phyloP scores from a whole-genome alignment of 2,113 vertebrate genomes.

The Cololabis saira region DNA sequence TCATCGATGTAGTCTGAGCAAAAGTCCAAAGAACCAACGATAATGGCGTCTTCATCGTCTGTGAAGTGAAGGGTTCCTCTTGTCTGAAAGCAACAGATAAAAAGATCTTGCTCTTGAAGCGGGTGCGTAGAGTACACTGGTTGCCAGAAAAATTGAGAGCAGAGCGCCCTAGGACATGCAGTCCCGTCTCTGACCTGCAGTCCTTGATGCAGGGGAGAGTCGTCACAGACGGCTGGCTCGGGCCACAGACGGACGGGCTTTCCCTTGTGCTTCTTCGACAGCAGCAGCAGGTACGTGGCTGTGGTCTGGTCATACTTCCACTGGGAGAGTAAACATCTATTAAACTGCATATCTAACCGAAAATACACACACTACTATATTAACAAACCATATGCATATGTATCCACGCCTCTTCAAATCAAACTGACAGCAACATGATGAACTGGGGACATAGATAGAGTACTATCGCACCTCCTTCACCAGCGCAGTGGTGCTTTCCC shows the following conservation, averaged over 20 bases:
- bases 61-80: slow-evolving; percentile 68
- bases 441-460: neutral
- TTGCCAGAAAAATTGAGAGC: neutral
- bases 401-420: neutral
- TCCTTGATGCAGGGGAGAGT: slow-evolving; percentile 55
- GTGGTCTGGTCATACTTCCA: slow-evolving; percentile 93
- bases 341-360: slow-evolving; percentile 6
- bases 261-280: slow-evolving; percentile 88
- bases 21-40: slow-evolving; percentile 77
- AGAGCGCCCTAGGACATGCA: neutral
- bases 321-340: slow-evolving; percentile 64
- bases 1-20: slow-evolving; percentile 71
- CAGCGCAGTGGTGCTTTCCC: slow-evolving; percentile 79
- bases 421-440: neutral
- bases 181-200: slow-evolving; percentile 74
- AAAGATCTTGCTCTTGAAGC: neutral
- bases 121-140: neutral
- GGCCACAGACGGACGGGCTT: slow-evolving; percentile 82
- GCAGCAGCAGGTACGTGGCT: slow-evolving; percentile 91
- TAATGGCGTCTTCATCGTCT: slow-evolving; percentile 60
- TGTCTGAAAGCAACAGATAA: slow-evolving; percentile 49
- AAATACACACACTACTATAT: neutral
- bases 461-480: slow-evolving; percentile 84
- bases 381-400: neutral
- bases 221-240: slow-evolving; percentile 25